Percentiles rank a stretch among this genome's conserved stretches.
These are phyloP conservation scores for Sebastes schlegelii DNA, from an alignment of 2,113 vertebrate genomes.

Conservation along the genomic window DNA sequence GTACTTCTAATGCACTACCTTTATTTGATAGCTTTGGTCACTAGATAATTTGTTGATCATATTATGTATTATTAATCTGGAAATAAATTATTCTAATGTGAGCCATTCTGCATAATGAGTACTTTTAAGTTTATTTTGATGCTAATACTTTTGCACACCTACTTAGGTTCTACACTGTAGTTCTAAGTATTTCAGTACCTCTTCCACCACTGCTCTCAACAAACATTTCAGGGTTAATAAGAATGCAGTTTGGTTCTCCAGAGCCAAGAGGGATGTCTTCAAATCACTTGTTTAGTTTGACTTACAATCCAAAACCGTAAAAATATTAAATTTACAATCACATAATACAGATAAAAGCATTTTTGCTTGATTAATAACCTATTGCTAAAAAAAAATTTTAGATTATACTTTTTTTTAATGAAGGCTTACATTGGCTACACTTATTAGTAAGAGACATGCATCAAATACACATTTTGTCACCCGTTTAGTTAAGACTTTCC, in stretches of 20 bases:
- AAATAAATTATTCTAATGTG: not conserved
- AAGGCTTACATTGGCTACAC: not conserved
- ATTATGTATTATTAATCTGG: not conserved
- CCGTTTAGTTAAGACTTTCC: no score
- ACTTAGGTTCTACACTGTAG: not conserved
- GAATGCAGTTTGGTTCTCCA: no score
- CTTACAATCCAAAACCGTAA: not conserved
- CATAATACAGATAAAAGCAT: not conserved
- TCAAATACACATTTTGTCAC: not conserved
- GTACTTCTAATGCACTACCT: not conserved
- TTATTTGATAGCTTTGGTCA: not conserved
- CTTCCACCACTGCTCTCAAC: not conserved
- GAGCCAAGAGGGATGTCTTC: not conserved
- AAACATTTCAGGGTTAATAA: not conserved
- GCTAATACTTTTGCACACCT: not conserved
- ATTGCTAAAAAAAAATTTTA: no score
- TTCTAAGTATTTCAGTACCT: not conserved
- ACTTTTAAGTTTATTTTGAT: not conserved
- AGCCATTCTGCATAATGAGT: not conserved
- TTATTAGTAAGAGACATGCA: not conserved
- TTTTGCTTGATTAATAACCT: not conserved
- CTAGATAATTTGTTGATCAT: not conserved
- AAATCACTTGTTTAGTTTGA: not conserved
- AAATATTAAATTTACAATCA: not conserved
- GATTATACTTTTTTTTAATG: no score